Percentiles rank a stretch among this genome's conserved stretches.
Conservation (phyloP, 2,113 vertebrate species). For the Lichenostomus cassidix region DNA sequence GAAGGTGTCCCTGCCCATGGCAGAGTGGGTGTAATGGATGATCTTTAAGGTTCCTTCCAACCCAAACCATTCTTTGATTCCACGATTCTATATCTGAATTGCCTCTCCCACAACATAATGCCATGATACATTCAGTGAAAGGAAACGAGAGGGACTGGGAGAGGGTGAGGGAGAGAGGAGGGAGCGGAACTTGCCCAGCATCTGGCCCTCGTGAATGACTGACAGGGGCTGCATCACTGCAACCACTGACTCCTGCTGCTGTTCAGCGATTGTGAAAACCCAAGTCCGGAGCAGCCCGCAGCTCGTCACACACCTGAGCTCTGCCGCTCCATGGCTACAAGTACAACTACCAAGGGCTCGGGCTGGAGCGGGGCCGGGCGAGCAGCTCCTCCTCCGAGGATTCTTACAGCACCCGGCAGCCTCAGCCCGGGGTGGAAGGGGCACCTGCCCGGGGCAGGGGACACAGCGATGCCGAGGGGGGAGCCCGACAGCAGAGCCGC, state of each 20-base stretch:
- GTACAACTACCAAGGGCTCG: background rate
- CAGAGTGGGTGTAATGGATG: background rate
- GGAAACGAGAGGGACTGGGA: background rate
- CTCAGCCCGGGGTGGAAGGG: background rate
- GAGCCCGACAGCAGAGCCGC: background rate
- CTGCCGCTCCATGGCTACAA: background rate
- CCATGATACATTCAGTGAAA: background rate
- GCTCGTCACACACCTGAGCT: background rate
- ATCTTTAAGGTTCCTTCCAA: background rate
- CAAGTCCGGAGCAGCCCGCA: background rate
- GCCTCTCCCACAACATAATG: background rate
- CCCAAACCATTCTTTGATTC: background rate
- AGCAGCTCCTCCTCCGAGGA: too few species aligned
- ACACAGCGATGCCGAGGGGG: too few species aligned
- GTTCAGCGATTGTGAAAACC: background rate
- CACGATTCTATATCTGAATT: background rate
- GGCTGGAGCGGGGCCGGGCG: background rate
- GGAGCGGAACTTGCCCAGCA: background rate
- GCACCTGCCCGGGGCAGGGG: background rate
- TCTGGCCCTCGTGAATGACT: background rate
- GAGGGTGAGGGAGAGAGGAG: background rate
- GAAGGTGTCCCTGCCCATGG: background rate
- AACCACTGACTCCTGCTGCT: background rate
- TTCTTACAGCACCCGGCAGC: accelerated
- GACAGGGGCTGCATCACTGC: background rate